These are phyloP conservation scores for Gambusia yucatana DNA, from an alignment of 2,797 vertebrate species.

Conservation along the genomic window DNA sequence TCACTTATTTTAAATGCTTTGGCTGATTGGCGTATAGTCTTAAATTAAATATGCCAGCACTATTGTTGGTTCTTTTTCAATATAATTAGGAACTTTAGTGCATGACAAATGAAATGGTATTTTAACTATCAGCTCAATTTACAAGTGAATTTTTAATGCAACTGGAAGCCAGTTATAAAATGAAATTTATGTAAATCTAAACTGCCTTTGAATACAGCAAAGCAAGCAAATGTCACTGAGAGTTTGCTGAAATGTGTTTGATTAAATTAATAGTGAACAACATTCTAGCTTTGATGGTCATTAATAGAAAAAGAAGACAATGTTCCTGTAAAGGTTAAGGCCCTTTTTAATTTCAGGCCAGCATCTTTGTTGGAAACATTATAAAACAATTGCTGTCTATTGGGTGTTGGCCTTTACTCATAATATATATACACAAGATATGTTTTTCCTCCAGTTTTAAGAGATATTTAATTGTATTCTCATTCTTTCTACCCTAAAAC, in stretches of 20 bases:
- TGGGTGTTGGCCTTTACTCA: conserved; percentile 21
- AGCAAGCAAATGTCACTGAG: conserved; percentile 12
- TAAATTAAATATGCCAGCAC: background rate
- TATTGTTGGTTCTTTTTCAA: background rate
- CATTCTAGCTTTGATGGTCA: background rate
- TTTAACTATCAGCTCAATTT: conserved; percentile 8
- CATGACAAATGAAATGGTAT: background rate
- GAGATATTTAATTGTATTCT: conserved; percentile 27
- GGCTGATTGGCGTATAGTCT: background rate
- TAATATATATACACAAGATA: background rate
- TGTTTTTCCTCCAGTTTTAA: conserved; percentile 8
- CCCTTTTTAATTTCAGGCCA: background rate
- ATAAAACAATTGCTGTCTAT: conserved; percentile 2
- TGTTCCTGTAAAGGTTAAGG: background rate
- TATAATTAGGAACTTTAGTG: background rate
- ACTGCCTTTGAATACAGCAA: background rate
- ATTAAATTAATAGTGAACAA: background rate
- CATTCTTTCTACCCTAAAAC: conserved; percentile 18
- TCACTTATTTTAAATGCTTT: background rate
- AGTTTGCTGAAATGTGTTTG: background rate
- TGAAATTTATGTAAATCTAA: background rate
- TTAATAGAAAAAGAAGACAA: background rate
- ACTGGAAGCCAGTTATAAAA: background rate
- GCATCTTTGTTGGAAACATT: background rate
- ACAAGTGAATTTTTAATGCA: conserved; percentile 13